These are phyloP conservation scores for Strigamia crassipes DNA, from an alignment of 2,888 invertebrate genomes.

Conservation along the genomic window DNA sequence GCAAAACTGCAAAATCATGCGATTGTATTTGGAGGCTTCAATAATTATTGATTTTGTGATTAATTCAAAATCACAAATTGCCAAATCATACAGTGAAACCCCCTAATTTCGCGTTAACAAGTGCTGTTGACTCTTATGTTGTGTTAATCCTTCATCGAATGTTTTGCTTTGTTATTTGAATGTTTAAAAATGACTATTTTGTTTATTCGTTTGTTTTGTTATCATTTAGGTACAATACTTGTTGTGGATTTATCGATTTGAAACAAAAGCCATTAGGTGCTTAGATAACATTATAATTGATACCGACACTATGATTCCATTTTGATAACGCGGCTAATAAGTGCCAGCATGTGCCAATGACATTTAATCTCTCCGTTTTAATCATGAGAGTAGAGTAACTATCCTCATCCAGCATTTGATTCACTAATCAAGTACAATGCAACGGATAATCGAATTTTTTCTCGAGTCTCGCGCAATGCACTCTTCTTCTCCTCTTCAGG, in stretches of 20 bases:
- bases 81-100: too few relatives aligned
- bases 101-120: too few relatives aligned
- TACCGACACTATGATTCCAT: conserved; percentile 30
- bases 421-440: conserved; percentile 14
- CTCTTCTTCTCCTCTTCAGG: background rate
- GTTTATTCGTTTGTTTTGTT: background rate
- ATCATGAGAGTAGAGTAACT: background rate
- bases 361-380: background rate
- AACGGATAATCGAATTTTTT: conserved; percentile 12
- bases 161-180: too few relatives aligned
- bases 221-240: background rate
- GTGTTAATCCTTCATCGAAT: too few relatives aligned
- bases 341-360: background rate
- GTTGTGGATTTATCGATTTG: background rate
- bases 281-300: conserved; percentile 25
- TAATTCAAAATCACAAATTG: too few relatives aligned
- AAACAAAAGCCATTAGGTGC: background rate
- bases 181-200: too few relatives aligned
- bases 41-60: too few relatives aligned
- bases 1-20: too few relatives aligned
- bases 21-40: too few relatives aligned
- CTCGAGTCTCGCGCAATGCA: background rate
- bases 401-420: background rate
- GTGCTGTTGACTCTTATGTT: too few relatives aligned
- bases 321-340: background rate